A percentile compares a stretch with the other conserved stretches of the same genome.
phyloP scores from a whole-genome alignment of 2,888 invertebrate genomes.

The Ophioninae sp. region DNA sequence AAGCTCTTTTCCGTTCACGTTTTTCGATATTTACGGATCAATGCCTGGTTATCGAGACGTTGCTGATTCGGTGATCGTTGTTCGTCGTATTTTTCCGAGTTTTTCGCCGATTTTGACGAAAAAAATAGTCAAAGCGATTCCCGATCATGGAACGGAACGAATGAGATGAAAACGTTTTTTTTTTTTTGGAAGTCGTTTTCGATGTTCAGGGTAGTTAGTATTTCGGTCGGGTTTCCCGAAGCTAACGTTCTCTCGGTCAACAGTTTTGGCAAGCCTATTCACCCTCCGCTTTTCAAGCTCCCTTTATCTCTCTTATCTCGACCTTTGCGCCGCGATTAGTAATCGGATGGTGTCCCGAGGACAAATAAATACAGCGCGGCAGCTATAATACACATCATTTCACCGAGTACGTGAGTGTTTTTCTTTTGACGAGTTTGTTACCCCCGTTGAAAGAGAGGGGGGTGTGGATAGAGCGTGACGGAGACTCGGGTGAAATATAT shows the following conservation, averaged over 20 bases:
- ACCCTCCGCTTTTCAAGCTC: not conserved
- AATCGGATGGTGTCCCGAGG: conserved; percentile 40
- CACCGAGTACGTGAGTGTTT: conserved; percentile 40
- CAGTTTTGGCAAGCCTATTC: not conserved
- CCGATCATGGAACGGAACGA: not conserved
- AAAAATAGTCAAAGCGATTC: not conserved
- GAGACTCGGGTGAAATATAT: not conserved
- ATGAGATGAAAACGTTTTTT: not conserved
- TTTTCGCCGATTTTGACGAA: not conserved
- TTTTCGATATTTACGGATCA: not conserved
- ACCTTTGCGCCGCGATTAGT: conserved; percentile 37
- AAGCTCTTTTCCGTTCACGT: not conserved
- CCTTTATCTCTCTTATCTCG: not conserved
- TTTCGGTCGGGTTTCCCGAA: not conserved
- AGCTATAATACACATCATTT: conserved; percentile 28
- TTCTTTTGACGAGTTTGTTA: conserved; percentile 32
- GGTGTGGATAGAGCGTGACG: not conserved
- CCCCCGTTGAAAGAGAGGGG: not conserved
- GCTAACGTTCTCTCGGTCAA: not conserved
- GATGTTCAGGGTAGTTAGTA: not conserved
- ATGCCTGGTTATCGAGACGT: not conserved
- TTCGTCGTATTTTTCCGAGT: not conserved
- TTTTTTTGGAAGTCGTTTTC: not conserved
- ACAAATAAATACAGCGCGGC: conserved; percentile 42
- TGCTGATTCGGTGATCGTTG: not conserved